These are phyloP conservation scores for Nomada ferruginata DNA, from an alignment of 2,888 invertebrate genomes.

Conservation along the genomic window DNA sequence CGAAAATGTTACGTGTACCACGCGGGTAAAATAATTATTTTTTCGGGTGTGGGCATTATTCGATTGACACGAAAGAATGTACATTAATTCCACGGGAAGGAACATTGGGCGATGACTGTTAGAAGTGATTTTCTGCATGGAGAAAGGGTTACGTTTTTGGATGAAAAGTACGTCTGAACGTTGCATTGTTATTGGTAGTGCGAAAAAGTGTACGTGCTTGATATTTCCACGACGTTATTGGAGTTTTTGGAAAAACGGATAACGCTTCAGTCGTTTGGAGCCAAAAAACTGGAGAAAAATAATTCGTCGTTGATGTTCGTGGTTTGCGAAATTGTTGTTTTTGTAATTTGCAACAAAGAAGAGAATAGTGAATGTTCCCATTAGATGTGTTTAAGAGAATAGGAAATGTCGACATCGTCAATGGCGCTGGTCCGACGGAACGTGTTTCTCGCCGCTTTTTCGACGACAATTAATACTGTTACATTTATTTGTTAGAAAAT, in stretches of 20 bases:
- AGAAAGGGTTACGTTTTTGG: neutral
- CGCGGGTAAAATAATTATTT: neutral
- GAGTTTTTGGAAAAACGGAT: neutral
- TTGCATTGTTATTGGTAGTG: neutral
- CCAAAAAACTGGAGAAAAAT: no score
- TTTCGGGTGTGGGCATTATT: neutral
- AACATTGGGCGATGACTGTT: no score
- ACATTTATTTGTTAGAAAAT: neutral
- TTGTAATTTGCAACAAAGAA: neutral
- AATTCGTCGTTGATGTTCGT: neutral
- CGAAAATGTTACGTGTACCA: neutral
- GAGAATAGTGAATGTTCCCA: no score
- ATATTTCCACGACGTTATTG: no score
- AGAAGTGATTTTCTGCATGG: no score
- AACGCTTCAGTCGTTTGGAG: neutral
- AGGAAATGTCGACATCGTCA: neutral
- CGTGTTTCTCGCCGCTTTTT: constrained; percentile 1
- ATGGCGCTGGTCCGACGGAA: constrained; percentile 64
- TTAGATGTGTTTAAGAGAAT: neutral
- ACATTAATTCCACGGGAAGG: no score
- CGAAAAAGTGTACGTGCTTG: neutral
- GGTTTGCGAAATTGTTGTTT: neutral
- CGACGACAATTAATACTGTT: constrained; percentile 7
- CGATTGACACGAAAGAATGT: neutral
- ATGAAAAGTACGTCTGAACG: neutral